These are phyloP conservation scores for Polyboroides typus DNA, from an alignment of 2,797 vertebrate species.

Conservation along the genomic window DNA sequence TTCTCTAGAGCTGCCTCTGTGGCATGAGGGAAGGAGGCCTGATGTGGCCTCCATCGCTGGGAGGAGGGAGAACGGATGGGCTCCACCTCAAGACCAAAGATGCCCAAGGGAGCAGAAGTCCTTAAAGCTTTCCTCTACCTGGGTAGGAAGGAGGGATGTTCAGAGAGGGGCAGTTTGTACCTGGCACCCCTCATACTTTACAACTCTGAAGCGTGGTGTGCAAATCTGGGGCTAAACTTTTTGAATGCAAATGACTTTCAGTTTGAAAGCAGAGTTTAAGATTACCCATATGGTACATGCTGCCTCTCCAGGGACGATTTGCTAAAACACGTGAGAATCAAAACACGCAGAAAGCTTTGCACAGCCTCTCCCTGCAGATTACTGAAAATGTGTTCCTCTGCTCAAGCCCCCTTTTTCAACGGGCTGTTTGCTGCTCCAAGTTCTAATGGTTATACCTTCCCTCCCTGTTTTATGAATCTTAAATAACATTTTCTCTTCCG, in stretches of 20 bases:
- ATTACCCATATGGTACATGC: fast-evolving
- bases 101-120: neutral
- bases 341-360: neutral
- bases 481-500: neutral
- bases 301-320: neutral
- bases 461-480: neutral
- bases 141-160: neutral
- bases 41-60: neutral
- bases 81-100: neutral
- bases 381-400: neutral
- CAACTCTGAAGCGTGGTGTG: neutral
- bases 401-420: neutral
- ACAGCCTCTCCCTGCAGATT: neutral
- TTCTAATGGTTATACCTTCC: neutral
- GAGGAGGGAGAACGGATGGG: neutral
- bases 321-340: neutral
- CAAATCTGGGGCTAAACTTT: neutral
- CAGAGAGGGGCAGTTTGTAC: neutral
- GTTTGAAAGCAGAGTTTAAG: neutral
- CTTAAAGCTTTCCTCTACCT: neutral
- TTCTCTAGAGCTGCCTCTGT: neutral
- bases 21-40: neutral
- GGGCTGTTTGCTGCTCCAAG: neutral
- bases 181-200: neutral
- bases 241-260: neutral